A percentile compares a stretch with the other conserved stretches of the same genome.
Conservation (phyloP, 2,888 invertebrate species). For the Andricus curvator region DNA sequence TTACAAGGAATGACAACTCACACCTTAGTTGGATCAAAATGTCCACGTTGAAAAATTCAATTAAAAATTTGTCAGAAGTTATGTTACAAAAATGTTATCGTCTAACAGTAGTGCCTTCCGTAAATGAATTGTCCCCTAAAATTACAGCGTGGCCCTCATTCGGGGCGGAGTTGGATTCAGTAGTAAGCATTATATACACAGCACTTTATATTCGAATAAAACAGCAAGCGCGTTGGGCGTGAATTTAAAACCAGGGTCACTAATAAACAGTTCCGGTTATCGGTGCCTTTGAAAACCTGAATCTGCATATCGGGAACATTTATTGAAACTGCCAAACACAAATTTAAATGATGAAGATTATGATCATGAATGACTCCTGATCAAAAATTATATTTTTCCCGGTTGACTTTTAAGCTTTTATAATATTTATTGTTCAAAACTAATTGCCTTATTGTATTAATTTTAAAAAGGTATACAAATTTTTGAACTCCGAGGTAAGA, state of each 20-base stretch:
- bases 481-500: too few species aligned
- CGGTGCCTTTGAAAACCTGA: slow-evolving; percentile 61
- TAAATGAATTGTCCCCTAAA: slow-evolving; percentile 30
- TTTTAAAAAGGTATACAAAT: too few species aligned
- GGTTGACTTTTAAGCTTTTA: too few species aligned
- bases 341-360: slow-evolving; percentile 7
- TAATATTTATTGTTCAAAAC: too few species aligned
- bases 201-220: slow-evolving; percentile 51
- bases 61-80: background rate
- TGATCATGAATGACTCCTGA: background rate
- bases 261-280: slow-evolving; percentile 71
- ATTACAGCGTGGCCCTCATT: slow-evolving; percentile 1
- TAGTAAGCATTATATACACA: slow-evolving; percentile 32
- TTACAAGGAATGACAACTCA: too few species aligned
- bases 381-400: too few species aligned
- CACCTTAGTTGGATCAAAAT: too few species aligned
- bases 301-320: slow-evolving; percentile 15
- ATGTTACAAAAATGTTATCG: background rate
- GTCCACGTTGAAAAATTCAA: background rate
- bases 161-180: slow-evolving; percentile 25
- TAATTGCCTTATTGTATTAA: too few species aligned
- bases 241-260: slow-evolving; percentile 61
- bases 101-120: background rate
- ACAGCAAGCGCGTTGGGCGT: slow-evolving; percentile 53
- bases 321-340: background rate